These are phyloP conservation scores for Etheostoma spectabile DNA, from an alignment of 2,113 vertebrate species.

Conservation along the genomic window DNA sequence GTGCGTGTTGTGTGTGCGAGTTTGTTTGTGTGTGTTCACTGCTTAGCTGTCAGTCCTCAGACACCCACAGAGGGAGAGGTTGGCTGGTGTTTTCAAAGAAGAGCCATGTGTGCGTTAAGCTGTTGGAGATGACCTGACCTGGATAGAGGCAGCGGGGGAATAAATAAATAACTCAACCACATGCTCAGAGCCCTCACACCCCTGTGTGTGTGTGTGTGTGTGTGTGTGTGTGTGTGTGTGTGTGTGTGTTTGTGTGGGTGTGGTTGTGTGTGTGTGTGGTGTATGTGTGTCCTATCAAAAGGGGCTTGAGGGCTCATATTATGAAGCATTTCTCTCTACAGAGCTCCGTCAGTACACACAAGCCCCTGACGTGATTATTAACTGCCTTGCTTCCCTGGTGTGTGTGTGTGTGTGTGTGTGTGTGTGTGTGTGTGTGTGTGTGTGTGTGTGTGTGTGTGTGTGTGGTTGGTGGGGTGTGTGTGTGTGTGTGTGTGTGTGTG, in stretches of 20 bases:
- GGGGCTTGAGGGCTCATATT: slow-evolving; percentile 65
- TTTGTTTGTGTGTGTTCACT: slow-evolving; percentile 16
- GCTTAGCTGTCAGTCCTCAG: slow-evolving; percentile 17
- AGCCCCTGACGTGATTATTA: slow-evolving; percentile 81
- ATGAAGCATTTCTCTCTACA: slow-evolving; percentile 78
- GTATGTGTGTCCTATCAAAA: neutral
- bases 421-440: slow-evolving; percentile 1
- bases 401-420: slow-evolving; percentile 7
- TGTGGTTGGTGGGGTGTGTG: no score
- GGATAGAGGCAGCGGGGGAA: slow-evolving; percentile 53
- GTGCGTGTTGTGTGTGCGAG: slow-evolving; percentile 22
- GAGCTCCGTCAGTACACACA: slow-evolving; percentile 73
- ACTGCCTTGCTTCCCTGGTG: slow-evolving; percentile 35
- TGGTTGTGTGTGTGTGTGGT: neutral
- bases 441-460: neutral
- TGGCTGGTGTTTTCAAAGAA: slow-evolving; percentile 55
- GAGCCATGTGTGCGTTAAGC: slow-evolving; percentile 47
- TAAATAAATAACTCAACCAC: slow-evolving; percentile 57
- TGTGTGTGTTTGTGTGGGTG: slow-evolving; percentile 31
- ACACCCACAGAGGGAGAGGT: slow-evolving; percentile 30
- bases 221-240: slow-evolving; percentile 18
- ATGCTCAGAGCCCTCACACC: slow-evolving; percentile 25
- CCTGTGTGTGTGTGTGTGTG: neutral
- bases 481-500: slow-evolving; percentile 5
- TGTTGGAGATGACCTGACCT: slow-evolving; percentile 63